Conservation (phyloP, 1,140 invertebrate species). For the Steinernema feltiae region DNA sequence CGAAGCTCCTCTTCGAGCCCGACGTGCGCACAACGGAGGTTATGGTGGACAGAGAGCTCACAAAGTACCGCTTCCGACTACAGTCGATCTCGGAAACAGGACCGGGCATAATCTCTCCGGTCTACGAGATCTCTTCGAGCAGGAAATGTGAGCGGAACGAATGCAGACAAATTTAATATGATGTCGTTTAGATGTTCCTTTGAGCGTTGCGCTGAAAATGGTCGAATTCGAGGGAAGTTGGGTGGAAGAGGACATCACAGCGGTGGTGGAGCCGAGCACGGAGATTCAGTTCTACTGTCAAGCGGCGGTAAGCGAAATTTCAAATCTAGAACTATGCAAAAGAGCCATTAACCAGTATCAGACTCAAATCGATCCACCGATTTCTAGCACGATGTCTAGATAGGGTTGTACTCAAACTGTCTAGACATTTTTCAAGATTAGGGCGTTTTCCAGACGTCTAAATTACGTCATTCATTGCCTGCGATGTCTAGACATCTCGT, state of each 20-base stretch:
- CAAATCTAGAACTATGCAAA: neutral
- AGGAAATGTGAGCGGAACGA: neutral
- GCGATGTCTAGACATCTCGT: too few relatives aligned
- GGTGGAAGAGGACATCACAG: neutral
- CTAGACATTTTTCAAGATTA: too few relatives aligned
- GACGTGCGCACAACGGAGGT: neutral
- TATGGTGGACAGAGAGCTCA: neutral
- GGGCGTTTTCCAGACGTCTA: too few relatives aligned
- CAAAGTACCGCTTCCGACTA: neutral
- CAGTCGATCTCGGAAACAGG: neutral
- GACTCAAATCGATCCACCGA: too few relatives aligned
- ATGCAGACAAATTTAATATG: too few relatives aligned
- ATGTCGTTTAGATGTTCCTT: neutral
- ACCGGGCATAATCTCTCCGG: neutral
- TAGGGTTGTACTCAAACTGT: too few relatives aligned
- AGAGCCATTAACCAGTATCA: too few relatives aligned
- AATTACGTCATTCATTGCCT: too few relatives aligned
- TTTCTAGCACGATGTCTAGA: too few relatives aligned
- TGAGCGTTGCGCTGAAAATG: neutral
- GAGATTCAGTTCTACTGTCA: conserved; percentile 2
- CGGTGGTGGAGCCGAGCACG: neutral
- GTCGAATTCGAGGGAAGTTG: neutral
- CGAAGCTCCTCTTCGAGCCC: neutral
- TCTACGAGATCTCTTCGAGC: neutral
- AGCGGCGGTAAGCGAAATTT: neutral